Evolutionary conservation across 2,888 invertebrate genomes (phyloP).

Genomic region (Labia minor): DNA sequence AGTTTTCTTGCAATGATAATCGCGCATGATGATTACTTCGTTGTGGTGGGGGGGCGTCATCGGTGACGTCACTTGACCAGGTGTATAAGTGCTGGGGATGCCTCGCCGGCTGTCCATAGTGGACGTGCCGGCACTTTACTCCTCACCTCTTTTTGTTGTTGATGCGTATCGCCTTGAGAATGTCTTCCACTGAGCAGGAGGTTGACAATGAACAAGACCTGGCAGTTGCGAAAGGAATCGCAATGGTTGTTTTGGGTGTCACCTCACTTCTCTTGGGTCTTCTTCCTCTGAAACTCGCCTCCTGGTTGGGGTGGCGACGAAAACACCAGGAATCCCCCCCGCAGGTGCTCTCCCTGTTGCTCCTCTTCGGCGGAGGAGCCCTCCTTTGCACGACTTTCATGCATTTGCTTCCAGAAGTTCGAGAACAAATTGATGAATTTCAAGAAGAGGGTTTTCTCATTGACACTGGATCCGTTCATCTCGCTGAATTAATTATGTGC

Average conservation of each 20-base stretch:
- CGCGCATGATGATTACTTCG: too few species aligned
- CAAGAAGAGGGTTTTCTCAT: slow-evolving; percentile 41
- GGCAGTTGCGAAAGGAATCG: slow-evolving; percentile 60
- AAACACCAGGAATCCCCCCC: slow-evolving; percentile 50
- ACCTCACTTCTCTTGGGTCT: slow-evolving; percentile 67
- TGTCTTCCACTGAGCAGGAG: not conserved
- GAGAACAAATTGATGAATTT: slow-evolving; percentile 53
- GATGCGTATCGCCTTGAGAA: not conserved
- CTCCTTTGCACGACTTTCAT: slow-evolving; percentile 69
- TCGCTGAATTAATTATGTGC: slow-evolving; percentile 63
- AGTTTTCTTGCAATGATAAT: too few species aligned
- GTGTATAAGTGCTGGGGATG: too few species aligned
- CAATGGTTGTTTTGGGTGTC: slow-evolving; percentile 65
- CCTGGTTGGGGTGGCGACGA: slow-evolving; percentile 56
- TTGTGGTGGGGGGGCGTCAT: too few species aligned
- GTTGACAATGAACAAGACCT: slow-evolving; percentile 39
- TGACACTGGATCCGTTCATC: slow-evolving; percentile 44
- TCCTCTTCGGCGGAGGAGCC: slow-evolving; percentile 80
- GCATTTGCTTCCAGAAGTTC: slow-evolving; percentile 69
- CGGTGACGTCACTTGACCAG: too few species aligned
- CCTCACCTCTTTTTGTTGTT: too few species aligned
- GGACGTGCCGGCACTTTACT: too few species aligned
- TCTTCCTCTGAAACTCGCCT: slow-evolving; percentile 58
- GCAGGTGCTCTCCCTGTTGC: slow-evolving; percentile 41
- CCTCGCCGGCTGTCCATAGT: too few species aligned